A percentile compares a stretch with the other conserved stretches of the same genome.
phyloP scores from a whole-genome alignment of 2,113 vertebrate species.

The Odocoileus hemionus region DNA sequence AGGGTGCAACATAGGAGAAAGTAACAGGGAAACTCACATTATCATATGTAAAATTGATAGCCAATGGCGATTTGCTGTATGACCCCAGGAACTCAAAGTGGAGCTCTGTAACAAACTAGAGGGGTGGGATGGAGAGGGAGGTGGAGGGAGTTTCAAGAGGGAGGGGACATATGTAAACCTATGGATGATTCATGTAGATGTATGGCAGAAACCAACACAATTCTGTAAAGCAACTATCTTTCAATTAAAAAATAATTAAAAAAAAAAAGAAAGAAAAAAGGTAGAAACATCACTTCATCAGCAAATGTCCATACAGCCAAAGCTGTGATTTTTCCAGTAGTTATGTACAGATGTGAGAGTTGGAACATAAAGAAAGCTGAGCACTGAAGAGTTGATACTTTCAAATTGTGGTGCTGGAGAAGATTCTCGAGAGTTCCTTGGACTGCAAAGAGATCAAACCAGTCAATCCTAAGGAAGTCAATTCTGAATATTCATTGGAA shows the following conservation, averaged over 20 bases:
- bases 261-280: accelerated
- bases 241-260: not conserved
- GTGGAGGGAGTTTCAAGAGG: not conserved
- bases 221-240: not conserved
- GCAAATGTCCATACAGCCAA: not conserved
- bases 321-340: not conserved
- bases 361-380: not conserved
- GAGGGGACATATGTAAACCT: not conserved
- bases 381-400: not conserved
- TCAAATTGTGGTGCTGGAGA: not conserved
- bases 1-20: not conserved
- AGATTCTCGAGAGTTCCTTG: not conserved
- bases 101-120: not conserved
- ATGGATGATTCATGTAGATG: not conserved
- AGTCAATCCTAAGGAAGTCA: not conserved
- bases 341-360: not conserved
- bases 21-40: not conserved
- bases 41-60: not conserved
- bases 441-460: not conserved
- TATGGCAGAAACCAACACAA: not conserved
- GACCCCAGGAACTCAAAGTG: not conserved
- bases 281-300: not conserved
- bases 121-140: not conserved
- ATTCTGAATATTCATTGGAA: not conserved
- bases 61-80: not conserved